These are phyloP conservation scores for Clanis bilineata DNA, from an alignment of 2,888 invertebrate species.

Conservation along the genomic window DNA sequence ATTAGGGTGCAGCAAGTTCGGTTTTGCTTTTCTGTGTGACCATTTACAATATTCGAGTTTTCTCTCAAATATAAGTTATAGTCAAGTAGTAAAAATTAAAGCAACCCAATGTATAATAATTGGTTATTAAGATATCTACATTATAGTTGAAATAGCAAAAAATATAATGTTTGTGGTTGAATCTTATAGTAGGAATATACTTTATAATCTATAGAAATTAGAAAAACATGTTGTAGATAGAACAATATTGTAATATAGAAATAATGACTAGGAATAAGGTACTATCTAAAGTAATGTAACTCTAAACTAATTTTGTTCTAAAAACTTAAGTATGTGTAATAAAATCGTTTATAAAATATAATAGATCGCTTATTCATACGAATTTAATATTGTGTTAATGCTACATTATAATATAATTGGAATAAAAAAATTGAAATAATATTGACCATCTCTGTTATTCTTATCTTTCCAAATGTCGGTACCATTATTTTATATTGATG, in stretches of 20 bases:
- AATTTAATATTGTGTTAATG: neutral
- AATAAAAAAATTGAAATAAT: neutral
- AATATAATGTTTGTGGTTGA: neutral
- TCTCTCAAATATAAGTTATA: neutral
- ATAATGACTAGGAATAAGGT: neutral
- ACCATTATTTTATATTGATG: too few relatives aligned
- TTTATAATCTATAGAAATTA: constrained; percentile 30
- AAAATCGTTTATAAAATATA: neutral
- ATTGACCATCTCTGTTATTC: neutral
- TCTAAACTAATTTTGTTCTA: constrained; percentile 3
- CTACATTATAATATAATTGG: neutral
- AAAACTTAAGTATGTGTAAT: neutral
- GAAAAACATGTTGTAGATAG: constrained; percentile 44
- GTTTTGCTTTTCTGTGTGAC: too few relatives aligned
- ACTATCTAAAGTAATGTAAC: neutral
- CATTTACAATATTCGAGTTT: too few relatives aligned
- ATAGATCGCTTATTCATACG: constrained; percentile 2
- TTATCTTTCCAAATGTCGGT: too few relatives aligned
- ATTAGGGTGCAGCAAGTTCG: too few relatives aligned
- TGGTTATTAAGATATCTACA: neutral
- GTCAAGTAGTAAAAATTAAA: neutral
- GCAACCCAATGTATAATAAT: neutral
- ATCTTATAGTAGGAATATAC: constrained; percentile 7
- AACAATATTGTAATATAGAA: constrained; percentile 26
- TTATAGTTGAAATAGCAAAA: neutral